Base-by-base conservation (phyloP, 2,797 vertebrate genomes). In the Pseudomugil tenellus region DNA sequence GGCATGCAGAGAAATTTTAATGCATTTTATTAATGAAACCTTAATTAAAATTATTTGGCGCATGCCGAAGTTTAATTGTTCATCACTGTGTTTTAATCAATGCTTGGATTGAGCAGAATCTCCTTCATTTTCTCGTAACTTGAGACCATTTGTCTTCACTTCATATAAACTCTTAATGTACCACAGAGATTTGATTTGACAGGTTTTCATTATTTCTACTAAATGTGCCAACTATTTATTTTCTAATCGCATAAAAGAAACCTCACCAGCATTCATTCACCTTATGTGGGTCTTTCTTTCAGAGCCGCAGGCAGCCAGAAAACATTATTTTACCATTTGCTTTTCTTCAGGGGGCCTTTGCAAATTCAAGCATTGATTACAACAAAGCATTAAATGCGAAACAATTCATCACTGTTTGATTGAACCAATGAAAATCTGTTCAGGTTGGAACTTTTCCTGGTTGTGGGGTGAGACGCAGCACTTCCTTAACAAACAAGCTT, bases 321-420 rank as follows among this genome's bases (percentile, higher is more conserved):
- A 74, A 61, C 75, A 69, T 73, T 21, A 73, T 67, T 67, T 61
- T 37, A 56, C 48, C 53, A 56, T 71, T 41, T 51, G 26, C 69
- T 55, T 64, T 58, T 55, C 68, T 43, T 79, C 48, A 29, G 69
- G 53, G 67, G 10, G 41, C 53, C 32, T 16, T 58, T 60, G 57
- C 35, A 70, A 70, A 74, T 57, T 55, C 73, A 70, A 43, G 1
- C 48, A 80, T 77, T 74, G 75, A 84, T 83, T 83, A 77, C 58
- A 81, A 62, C 52, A 39, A 52, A 43, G 55, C 58, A 65, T 78
- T 75, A 66, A 74, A 82, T 19, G 43, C 56, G 72, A 46, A 21
- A 51, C 77, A 60, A 70, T 85, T 73, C 46, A 72, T 84, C 72
- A 61, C 37, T 1, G 28, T 74, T 79, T 76, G 66, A 77, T 63